phyloP scores from a whole-genome alignment of 2,888 invertebrate species.

The Sycophila texana region DNA sequence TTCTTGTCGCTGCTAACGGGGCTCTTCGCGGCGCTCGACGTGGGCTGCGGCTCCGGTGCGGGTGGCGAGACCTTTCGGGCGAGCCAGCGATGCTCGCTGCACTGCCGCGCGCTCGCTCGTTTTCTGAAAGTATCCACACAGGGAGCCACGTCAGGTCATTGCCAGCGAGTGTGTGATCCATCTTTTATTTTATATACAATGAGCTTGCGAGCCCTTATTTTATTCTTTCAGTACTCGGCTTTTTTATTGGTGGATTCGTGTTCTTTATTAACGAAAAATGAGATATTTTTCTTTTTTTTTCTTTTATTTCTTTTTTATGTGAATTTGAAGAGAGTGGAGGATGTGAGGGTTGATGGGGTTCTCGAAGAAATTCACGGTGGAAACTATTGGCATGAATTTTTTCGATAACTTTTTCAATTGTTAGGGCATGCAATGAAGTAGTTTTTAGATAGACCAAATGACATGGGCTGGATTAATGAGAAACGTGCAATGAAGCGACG shows the following conservation, averaged over 20 bases:
- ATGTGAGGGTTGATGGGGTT: background rate
- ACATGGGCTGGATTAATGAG: background rate
- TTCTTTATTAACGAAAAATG: background rate
- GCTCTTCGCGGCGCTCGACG: background rate
- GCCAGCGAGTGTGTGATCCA: constrained; percentile 23
- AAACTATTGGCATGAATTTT: background rate
- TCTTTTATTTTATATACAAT: background rate
- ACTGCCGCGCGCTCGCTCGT: constrained; percentile 89
- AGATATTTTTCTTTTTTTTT: background rate
- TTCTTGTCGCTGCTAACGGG: constrained; percentile 59
- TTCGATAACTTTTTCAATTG: background rate
- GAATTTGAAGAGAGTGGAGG: background rate
- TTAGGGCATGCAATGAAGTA: background rate
- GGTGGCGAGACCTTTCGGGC: constrained; percentile 75
- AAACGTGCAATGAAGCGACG: background rate
- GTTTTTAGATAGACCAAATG: background rate
- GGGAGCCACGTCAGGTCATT: constrained; percentile 60
- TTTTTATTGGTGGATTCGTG: background rate
- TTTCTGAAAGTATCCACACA: constrained; percentile 80
- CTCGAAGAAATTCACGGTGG: too few species aligned
- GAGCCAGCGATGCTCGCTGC: constrained; percentile 93
- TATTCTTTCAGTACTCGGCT: constrained; percentile 24
- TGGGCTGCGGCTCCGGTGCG: background rate
- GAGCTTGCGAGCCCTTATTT: constrained; percentile 5
- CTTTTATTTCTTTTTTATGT: background rate